phyloP scores from a whole-genome alignment of 2,113 vertebrate species.

The Australoheros scitulus region DNA sequence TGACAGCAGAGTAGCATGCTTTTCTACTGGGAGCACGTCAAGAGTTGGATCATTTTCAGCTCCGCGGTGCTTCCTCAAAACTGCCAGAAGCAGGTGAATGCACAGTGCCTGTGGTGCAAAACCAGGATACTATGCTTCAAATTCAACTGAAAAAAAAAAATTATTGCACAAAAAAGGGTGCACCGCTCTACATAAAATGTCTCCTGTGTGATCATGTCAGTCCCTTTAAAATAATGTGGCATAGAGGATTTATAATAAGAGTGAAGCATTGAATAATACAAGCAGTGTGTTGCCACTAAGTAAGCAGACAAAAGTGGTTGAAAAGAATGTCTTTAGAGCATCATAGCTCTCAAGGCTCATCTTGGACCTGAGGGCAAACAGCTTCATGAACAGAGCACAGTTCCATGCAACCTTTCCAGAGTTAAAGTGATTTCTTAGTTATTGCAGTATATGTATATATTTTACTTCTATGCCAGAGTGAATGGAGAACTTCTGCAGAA shows the following conservation, averaged over 20 bases:
- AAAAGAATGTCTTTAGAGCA: slow-evolving; percentile 25
- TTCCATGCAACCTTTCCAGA: slow-evolving; percentile 32
- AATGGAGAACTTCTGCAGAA: slow-evolving; percentile 50
- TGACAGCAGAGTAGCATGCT: slow-evolving; percentile 4
- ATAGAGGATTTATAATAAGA: background rate
- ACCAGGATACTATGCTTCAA: slow-evolving; percentile 6
- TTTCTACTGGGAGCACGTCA: slow-evolving; percentile 23
- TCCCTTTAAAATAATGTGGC: background rate
- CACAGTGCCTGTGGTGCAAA: slow-evolving; percentile 13
- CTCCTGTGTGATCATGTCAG: slow-evolving; percentile 14
- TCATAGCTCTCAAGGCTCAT: slow-evolving; percentile 27
- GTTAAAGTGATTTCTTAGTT: slow-evolving; percentile 46
- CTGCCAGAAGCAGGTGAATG: slow-evolving; percentile 31
- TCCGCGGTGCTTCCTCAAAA: slow-evolving; percentile 21
- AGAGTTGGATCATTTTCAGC: slow-evolving; percentile 28
- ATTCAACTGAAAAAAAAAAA: slow-evolving; percentile 30
- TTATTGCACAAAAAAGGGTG: slow-evolving; percentile 12
- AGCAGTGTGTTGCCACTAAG: slow-evolving; percentile 7
- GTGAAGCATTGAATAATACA: slow-evolving; percentile 2
- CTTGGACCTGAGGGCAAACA: slow-evolving; percentile 47
- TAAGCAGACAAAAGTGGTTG: slow-evolving; percentile 15
- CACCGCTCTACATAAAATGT: slow-evolving; percentile 5
- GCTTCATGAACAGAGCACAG: background rate
- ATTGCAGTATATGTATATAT: slow-evolving; percentile 59
- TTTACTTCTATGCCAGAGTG: slow-evolving; percentile 30